These are phyloP conservation scores for Toxotes jaculatrix DNA, from an alignment of 2,113 vertebrate species.

Conservation along the genomic window DNA sequence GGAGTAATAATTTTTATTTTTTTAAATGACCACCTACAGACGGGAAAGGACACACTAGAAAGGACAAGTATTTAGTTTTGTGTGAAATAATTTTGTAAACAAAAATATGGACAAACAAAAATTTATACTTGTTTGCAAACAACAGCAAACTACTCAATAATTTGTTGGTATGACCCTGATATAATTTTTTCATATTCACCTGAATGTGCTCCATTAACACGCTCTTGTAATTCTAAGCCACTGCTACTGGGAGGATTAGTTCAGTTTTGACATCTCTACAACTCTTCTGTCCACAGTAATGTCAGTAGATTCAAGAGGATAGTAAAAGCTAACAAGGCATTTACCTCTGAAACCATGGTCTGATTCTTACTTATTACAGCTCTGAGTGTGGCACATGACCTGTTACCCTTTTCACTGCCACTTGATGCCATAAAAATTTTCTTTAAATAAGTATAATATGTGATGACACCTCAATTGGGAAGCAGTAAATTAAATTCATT, in stretches of 20 bases:
- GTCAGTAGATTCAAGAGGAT: neutral
- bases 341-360: neutral
- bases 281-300: neutral
- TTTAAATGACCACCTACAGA: too few species aligned
- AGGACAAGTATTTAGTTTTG: too few species aligned
- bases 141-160: too few species aligned
- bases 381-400: neutral
- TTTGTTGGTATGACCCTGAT: too few species aligned
- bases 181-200: too few species aligned
- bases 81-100: too few species aligned
- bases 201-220: too few species aligned
- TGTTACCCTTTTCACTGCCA: neutral
- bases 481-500: slow-evolving; percentile 44
- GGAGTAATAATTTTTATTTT: too few species aligned
- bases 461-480: slow-evolving; percentile 53
- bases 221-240: too few species aligned
- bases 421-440: neutral
- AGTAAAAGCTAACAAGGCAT: neutral
- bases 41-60: too few species aligned
- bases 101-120: too few species aligned
- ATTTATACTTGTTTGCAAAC: too few species aligned
- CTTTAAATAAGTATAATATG: slow-evolving; percentile 35
- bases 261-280: neutral
- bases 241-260: neutral
- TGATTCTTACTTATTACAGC: neutral